A percentile compares a stretch with the other conserved stretches of the same genome.
phyloP scores from a whole-genome alignment of 2,113 vertebrate species.

The Chaetorhynchus papuensis region DNA sequence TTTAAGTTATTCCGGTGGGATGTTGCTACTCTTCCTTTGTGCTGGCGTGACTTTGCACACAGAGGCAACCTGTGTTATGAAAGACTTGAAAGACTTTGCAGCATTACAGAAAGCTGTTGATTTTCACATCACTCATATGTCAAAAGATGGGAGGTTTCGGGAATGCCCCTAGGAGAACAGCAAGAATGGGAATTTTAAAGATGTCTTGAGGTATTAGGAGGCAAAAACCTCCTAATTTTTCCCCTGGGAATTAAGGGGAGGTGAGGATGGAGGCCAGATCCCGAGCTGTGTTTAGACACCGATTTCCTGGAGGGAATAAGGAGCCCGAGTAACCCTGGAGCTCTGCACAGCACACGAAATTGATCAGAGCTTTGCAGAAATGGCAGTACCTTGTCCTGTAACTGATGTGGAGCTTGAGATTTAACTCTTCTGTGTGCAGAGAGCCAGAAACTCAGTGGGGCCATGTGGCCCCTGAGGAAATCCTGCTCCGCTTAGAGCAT shows the following conservation, averaged over 20 bases:
- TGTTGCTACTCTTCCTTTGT: neutral
- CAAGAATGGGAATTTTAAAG: neutral
- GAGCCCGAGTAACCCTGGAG: neutral
- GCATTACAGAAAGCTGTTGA: neutral
- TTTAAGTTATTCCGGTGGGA: neutral
- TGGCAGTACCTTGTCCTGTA: neutral
- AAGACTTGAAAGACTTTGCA: neutral
- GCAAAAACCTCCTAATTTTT: too few relatives aligned
- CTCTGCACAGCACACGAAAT: fast-evolving
- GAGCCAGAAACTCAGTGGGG: neutral
- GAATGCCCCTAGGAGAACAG: neutral
- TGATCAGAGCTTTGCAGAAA: neutral
- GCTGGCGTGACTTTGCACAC: neutral
- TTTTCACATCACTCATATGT: neutral
- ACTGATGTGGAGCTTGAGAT: neutral
- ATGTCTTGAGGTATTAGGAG: neutral
- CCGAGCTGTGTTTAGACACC: neutral
- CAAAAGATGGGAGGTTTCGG: neutral
- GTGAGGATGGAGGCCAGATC: neutral
- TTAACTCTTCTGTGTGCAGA: neutral
- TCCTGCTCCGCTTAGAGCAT: neutral
- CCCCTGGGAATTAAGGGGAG: neutral
- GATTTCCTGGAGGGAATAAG: neutral
- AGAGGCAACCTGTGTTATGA: neutral
- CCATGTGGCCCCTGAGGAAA: neutral